Evolutionary conservation across 2,797 vertebrate species (phyloP).

Genomic region (Pipistrellus nathusii): DNA sequence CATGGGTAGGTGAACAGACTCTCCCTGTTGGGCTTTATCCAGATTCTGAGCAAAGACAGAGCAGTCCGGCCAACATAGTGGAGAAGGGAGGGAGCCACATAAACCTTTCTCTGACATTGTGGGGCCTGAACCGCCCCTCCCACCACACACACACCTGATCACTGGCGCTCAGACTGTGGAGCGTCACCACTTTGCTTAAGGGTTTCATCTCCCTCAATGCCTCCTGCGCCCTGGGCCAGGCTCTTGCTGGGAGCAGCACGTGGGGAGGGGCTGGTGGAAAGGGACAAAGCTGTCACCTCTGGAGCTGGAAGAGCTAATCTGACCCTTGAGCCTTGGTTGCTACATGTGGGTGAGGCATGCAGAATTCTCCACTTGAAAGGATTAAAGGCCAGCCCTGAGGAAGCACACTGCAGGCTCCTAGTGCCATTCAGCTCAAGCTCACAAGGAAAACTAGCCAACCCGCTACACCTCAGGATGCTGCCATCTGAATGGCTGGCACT

Average conservation of each 20-base stretch:
- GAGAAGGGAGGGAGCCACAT: background rate
- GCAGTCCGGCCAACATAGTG: background rate
- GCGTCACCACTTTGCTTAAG: background rate
- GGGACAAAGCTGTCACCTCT: background rate
- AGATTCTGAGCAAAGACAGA: background rate
- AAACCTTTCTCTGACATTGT: background rate
- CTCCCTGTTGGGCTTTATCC: background rate
- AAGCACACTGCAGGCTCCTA: background rate
- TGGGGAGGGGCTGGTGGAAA: accelerated
- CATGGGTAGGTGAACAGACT: conserved; percentile 56
- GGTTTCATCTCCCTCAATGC: background rate
- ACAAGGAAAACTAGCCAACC: background rate
- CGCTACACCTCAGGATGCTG: background rate
- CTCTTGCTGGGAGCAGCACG: background rate
- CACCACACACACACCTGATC: background rate
- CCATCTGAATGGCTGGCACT: background rate
- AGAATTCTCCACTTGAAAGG: background rate
- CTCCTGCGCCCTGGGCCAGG: background rate
- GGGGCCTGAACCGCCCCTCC: background rate
- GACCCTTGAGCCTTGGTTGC: background rate
- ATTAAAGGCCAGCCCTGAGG: background rate
- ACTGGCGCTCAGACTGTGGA: background rate
- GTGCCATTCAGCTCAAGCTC: no score
- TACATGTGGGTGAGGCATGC: accelerated
- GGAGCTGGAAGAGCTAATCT: background rate